Evolutionary conservation across 53 echinoderm and acorn worm species (phyloP), one percentile per base, ranked within the genome.

Genomic region (Stichopus horrens): DNA sequence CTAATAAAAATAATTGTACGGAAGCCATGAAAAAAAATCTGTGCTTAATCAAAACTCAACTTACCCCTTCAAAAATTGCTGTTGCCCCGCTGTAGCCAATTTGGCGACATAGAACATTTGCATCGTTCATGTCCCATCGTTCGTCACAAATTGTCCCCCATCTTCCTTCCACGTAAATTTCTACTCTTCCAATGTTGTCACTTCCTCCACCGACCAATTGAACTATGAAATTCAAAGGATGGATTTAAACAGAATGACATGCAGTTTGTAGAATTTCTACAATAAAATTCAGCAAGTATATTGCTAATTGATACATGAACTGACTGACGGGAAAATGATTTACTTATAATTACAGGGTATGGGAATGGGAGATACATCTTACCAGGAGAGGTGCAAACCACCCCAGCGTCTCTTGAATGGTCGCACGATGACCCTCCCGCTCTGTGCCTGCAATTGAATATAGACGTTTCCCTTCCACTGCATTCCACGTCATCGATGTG

Each of bases 351-450:
- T 37, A 37, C 37, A 0, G 2, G 37, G 37, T 37, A 37, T 2
- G 37, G 37, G 37, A 37, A 37, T 37, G 37, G 37, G 2, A 37
- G 37, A 58, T 23, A 86, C 11, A 57, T 7, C 60, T 57, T 86
- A 86, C 86, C 86, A 9, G 86, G 86, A 54, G 68, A 56, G 16
- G n/a, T 18, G 21, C 90, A 91, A 11, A 88, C 84, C 5, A 88
- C 84, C 2, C 91, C 91, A 5, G 91, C 91, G 75, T 91, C 91
- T 75, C 83, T 75, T 5, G 7, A 19, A 19, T 91, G 91, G 1
- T 52, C 63, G 55, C 91, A 91, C 58, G 88, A 5, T 9, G 63
- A 6, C 6, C 19, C 14, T 56, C 23, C 9, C 0, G 37, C 37
- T 65, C 68, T 23, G 53, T 79, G 71, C 71, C 7, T 6, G 16